Base-by-base conservation (phyloP, 2,888 invertebrate species). In the Leucoptera coffeella region DNA sequence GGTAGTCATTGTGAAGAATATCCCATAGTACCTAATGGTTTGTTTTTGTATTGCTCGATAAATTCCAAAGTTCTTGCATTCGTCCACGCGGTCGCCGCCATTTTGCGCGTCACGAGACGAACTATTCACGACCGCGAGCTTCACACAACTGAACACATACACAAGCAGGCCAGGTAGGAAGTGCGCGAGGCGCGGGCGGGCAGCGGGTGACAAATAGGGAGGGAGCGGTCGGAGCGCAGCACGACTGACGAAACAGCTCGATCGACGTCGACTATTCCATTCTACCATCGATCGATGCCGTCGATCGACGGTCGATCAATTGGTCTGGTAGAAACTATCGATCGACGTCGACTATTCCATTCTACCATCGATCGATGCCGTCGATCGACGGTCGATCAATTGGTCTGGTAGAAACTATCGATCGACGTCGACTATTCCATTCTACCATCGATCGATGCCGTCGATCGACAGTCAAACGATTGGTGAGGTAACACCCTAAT, bases 51-150 rank as follows among this genome's bases (percentile, higher is more conserved):
- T 39, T 39, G 38, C 36, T 39, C 39, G 34, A 39, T 39, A 35
- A 37, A 39, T 39, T 39, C 38, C 35, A 38, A 38, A 38, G 38
- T 39, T 38, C 36, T 35, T 39, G 32, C 38, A 35, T 39, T 39
- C 35, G 39, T 34, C 39, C 38, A 38, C 37, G 37, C 37, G 35
- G 32, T 37, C 37, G 38, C 35, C 36, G 36, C 37, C 36, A 35
- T 38, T 38, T 38, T 38, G 38, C 36, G 36, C 35, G 38, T 38
- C 38, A 38, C 35, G 33, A 34, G 30, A 35, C 31, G 29, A 31
- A 30, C 31, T 31, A 29, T 33, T 33, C 33, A 33, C 33, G 31
- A 36, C 33, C 29, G 35, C 37, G 32, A 35, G 34, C 32, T 34
- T 34, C 34, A 34, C 34, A 34, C 34, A 29, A 34, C 34, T 34